Evolutionary conservation across 2,113 vertebrate species (phyloP), one percentile per base, ranked within the genome.

Genomic region (Trochalopteron elliotii): DNA sequence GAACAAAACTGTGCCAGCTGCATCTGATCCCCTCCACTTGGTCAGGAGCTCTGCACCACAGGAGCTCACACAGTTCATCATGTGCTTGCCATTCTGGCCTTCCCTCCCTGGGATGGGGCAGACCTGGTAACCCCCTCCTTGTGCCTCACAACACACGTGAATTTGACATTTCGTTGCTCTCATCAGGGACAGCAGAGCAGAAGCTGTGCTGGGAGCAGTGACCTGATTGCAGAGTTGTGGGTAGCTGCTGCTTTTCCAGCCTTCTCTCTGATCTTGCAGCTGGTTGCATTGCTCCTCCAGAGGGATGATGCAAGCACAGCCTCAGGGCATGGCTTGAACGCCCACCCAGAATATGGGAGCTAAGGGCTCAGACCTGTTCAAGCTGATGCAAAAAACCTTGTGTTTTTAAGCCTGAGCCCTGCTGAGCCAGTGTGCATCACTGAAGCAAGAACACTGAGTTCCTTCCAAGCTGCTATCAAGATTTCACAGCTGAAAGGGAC

Each of bases 291-390:
- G 7, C 53, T 71, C 57, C 35, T 79, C 50, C 70, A 56, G 78
- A 1, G 0, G 14, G 40, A 65, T 1, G 40, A 23, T 17, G 31
- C 45, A 65, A 68, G 15, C 55, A 78, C 11, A 37, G 44, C 49
- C 35, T 47, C 65, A 12, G 5, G 4, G 15, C 44, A 63, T 0
- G 1, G 50, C 31, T 5, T 3, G 0, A 63, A 42, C 0, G 0
- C 17, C 20, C 1, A 2, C 31, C 28, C 13, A 20, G 5, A 44
- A 44, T 21, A 24, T 0, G 7, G 47, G 39, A 90, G 35, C 47
- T 39, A 27, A 78, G 49, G 24, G 49, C 12, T 83, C 39, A 71
- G 79, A 69, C 44, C 37, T 47, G 22, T 2, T 24, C 56, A 50
- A 65, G 52, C 65, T 63, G n/a, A 50, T 76, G 67, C 15, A 22